Conservation (phyloP, 2,113 vertebrate species). For the Pitta sordida region DNA sequence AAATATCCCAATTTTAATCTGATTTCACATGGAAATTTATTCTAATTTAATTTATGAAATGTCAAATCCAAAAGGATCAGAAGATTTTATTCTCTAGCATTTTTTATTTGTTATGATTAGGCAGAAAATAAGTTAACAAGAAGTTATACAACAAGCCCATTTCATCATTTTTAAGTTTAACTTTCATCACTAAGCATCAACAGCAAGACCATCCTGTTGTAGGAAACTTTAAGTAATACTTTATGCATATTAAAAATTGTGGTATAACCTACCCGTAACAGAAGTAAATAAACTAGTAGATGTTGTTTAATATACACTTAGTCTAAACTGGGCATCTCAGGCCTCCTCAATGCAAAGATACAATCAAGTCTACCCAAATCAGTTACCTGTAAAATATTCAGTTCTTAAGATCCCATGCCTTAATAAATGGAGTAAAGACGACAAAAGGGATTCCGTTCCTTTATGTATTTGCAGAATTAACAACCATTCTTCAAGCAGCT, state of each 20-base stretch:
- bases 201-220: not conserved
- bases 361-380: not conserved
- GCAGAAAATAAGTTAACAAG: not conserved
- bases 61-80: not conserved
- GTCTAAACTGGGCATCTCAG: not conserved
- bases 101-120: not conserved
- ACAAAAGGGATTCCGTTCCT: not conserved
- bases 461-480: not conserved
- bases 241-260: not conserved
- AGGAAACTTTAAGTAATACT: not conserved
- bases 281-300: not conserved
- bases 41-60: not conserved
- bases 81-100: not conserved
- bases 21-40: not conserved
- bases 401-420: not conserved
- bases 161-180: not conserved
- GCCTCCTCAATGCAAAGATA: not conserved
- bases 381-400: not conserved
- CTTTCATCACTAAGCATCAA: not conserved
- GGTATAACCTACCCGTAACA: not conserved
- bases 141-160: not conserved
- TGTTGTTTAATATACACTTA: not conserved
- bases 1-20: not conserved
- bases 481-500: not conserved
- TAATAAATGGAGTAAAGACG: not conserved